A percentile compares a stretch with the other conserved stretches of the same genome.
Conservation (phyloP, 1,140 invertebrate genomes). For the Drosophila willistoni region DNA sequence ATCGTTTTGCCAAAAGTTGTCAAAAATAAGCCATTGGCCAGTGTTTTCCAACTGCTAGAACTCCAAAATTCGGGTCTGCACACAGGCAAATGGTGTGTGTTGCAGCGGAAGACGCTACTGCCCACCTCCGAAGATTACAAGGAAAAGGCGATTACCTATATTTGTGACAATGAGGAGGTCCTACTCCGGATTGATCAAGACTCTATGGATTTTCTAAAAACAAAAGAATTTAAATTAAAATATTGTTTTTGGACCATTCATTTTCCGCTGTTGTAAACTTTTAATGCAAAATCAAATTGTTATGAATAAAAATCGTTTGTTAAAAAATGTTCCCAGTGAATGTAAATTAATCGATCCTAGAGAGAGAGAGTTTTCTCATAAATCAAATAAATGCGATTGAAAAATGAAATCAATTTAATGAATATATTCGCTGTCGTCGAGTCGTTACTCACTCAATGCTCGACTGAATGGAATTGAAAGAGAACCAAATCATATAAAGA, state of each 20-base stretch:
- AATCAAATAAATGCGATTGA: no score
- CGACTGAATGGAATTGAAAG: no score
- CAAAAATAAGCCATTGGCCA: not conserved
- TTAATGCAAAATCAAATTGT: not conserved
- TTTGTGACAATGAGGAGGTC: slow-evolving; percentile 6
- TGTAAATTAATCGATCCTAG: no score
- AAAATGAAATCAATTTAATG: no score
- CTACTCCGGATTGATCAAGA: not conserved
- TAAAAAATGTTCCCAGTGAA: no score
- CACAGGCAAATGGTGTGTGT: slow-evolving; percentile 7
- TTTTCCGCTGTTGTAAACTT: not conserved
- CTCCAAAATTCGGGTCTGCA: not conserved
- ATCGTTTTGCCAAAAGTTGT: not conserved
- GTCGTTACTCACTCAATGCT: no score
- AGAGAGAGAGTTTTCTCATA: no score
- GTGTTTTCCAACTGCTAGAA: not conserved
- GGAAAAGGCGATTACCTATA: not conserved
- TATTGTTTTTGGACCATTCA: slow-evolving; percentile 1
- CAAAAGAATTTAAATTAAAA: not conserved
- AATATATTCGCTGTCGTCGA: no score
- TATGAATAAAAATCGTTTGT: no score
- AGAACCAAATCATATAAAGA: no score
- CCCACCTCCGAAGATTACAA: not conserved
- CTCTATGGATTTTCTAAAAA: not conserved
- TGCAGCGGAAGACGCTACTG: not conserved